Conservation (phyloP, 2,797 vertebrate species). For the Acanthurus tractus region DNA sequence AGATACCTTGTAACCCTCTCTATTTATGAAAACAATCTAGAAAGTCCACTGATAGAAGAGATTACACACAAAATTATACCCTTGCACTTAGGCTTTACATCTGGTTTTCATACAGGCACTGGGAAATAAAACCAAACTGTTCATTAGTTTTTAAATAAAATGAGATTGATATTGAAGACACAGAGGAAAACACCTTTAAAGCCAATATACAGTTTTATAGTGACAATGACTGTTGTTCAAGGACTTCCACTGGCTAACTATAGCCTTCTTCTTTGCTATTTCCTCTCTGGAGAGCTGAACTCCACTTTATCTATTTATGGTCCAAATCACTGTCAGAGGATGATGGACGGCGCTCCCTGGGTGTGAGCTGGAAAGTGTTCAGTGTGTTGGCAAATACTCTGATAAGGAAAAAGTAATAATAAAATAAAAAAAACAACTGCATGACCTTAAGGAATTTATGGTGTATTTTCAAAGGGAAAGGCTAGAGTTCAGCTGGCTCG, state of each 20-base stretch:
- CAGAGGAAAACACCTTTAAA: not conserved
- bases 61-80: not conserved
- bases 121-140: not conserved
- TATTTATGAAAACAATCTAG: slow-evolving; percentile 57
- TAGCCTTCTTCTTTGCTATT: slow-evolving; percentile 27
- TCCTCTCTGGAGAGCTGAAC: slow-evolving; percentile 35
- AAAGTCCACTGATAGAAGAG: slow-evolving; percentile 21
- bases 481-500: not conserved
- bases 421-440: not conserved
- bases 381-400: slow-evolving; percentile 27
- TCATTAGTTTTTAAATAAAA: slow-evolving; percentile 1
- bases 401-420: not conserved
- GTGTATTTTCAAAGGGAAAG: not conserved
- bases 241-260: slow-evolving; percentile 35
- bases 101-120: not conserved
- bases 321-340: slow-evolving; percentile 47
- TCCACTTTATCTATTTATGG: slow-evolving; percentile 51
- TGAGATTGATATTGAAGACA: not conserved
- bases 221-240: slow-evolving; percentile 21
- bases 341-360: slow-evolving; percentile 35
- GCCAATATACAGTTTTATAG: not conserved
- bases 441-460: slow-evolving; percentile 10
- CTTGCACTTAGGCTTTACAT: not conserved
- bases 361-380: slow-evolving; percentile 39
- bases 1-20: slow-evolving; percentile 48